Evolutionary conservation across 2,797 vertebrate genomes (phyloP).

Genomic region (Melanogrammus aeglefinus): DNA sequence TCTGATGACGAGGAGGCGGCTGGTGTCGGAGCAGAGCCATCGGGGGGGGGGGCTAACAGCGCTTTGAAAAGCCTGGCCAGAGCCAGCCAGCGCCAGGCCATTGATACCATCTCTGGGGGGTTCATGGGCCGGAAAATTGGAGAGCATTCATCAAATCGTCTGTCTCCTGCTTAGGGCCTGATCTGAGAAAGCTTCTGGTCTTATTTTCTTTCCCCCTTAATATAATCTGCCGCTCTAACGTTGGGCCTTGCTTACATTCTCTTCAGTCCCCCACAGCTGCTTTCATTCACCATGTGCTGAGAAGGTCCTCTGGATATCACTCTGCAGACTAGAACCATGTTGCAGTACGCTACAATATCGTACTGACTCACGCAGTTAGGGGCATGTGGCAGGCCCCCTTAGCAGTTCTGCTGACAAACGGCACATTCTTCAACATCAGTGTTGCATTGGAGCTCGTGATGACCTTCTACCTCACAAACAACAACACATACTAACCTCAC

Average conservation of each 20-base stretch:
- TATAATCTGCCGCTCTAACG: conserved; percentile 38
- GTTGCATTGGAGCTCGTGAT: too few relatives aligned
- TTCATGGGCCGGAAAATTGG: conserved; percentile 51
- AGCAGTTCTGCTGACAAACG: background rate
- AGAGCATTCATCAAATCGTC: conserved; percentile 42
- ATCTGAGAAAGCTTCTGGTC: conserved; percentile 48
- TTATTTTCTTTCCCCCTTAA: background rate
- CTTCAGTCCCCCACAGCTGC: conserved; percentile 54
- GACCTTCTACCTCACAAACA: background rate
- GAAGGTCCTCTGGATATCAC: conserved; percentile 31
- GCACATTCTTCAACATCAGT: background rate
- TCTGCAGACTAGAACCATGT: background rate
- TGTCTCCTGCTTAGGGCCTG: conserved; percentile 49
- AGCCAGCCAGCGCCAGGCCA: conserved; percentile 42
- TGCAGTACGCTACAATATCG: background rate
- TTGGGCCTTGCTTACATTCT: conserved; percentile 38
- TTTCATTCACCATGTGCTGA: conserved; percentile 64
- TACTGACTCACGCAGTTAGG: background rate
- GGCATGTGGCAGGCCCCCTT: background rate
- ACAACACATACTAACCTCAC: background rate
- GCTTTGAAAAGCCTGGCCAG: conserved; percentile 36
- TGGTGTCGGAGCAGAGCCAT: conserved; percentile 38
- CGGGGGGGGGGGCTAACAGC: conserved; percentile 21
- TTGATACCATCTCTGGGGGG: conserved; percentile 46
- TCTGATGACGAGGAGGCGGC: conserved; percentile 37